Evolutionary conservation across 1,140 invertebrate genomes (phyloP).

Genomic region (Lysiphlebus fabarum): DNA sequence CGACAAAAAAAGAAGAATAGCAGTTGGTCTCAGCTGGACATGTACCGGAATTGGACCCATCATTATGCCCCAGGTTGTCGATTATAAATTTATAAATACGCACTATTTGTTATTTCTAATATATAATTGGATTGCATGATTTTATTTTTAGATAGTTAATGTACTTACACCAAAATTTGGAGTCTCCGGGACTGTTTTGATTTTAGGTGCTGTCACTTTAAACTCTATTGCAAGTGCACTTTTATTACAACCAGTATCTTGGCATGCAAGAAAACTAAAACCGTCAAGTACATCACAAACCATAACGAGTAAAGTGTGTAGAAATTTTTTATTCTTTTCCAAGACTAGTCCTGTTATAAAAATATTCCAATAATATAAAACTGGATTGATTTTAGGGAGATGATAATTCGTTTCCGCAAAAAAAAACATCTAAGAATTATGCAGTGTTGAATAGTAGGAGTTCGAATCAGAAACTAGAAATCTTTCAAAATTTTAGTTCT

Average conservation of each 20-base stretch:
- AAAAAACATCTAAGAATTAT: no score
- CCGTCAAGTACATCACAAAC: not conserved
- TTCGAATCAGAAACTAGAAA: no score
- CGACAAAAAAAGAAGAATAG: slow-evolving; percentile 45
- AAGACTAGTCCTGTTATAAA: no score
- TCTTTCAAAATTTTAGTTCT: no score
- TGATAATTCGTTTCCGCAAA: no score
- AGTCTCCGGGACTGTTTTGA: slow-evolving; percentile 57
- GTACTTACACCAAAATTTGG: slow-evolving; percentile 55
- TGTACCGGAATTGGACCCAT: slow-evolving; percentile 53
- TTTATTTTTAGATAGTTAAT: slow-evolving; percentile 57
- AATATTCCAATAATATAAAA: no score
- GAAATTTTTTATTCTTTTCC: not conserved
- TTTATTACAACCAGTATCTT: slow-evolving; percentile 62
- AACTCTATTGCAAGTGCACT: slow-evolving; percentile 60
- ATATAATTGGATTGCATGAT: not conserved
- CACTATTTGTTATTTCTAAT: not conserved
- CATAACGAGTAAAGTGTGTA: not conserved
- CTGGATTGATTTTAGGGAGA: no score
- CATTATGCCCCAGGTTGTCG: slow-evolving; percentile 46
- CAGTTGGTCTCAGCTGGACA: slow-evolving; percentile 50
- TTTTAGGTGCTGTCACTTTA: slow-evolving; percentile 59
- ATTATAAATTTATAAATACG: slow-evolving; percentile 27
- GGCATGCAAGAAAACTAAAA: slow-evolving; percentile 55
- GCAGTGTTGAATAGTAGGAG: no score